phyloP scores from a whole-genome alignment of 2,113 vertebrate genomes.

The Jacana jacana region DNA sequence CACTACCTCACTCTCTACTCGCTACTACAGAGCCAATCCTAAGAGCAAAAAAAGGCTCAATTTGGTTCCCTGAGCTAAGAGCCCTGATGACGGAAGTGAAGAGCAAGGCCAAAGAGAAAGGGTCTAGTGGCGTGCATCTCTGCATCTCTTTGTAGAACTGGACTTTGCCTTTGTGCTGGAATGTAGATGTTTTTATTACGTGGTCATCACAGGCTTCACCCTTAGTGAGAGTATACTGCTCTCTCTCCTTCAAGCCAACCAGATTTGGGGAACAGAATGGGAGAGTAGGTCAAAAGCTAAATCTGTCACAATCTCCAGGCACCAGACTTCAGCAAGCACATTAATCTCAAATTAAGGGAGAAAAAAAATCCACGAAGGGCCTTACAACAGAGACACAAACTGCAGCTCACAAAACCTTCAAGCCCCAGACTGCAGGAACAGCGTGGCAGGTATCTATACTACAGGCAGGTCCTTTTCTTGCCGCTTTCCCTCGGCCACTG shows the following conservation, averaged over 20 bases:
- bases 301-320: background rate
- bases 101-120: background rate
- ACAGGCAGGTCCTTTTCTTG: background rate
- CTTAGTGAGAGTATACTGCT: background rate
- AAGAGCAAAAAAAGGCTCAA: background rate
- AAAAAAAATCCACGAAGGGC: background rate
- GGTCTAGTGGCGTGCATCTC: background rate
- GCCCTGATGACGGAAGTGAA: background rate
- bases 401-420: background rate
- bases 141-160: background rate
- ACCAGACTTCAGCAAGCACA: background rate
- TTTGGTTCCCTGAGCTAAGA: background rate
- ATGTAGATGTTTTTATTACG: background rate
- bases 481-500: background rate
- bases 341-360: background rate
- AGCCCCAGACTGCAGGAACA: background rate
- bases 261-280: background rate
- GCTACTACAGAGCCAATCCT: background rate
- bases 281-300: background rate
- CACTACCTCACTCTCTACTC: background rate
- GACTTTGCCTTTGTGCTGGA: background rate
- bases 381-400: background rate
- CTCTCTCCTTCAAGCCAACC: background rate
- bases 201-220: background rate
- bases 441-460: background rate